phyloP scores from a whole-genome alignment of 2,888 invertebrate species.

The Pristionchus mayeri region DNA sequence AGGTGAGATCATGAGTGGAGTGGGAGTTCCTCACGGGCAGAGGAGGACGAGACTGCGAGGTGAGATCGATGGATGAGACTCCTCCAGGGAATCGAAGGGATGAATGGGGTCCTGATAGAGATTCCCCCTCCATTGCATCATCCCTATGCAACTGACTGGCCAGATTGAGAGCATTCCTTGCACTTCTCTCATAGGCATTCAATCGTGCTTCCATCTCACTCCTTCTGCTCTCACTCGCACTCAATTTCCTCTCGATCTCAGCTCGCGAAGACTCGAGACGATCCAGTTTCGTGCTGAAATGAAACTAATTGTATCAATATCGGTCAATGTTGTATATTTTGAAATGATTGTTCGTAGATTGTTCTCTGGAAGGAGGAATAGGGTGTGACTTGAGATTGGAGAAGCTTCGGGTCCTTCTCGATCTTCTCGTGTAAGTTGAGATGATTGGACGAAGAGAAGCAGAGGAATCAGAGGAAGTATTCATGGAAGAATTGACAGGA shows the following conservation, averaged over 20 bases:
- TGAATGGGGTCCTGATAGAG: constrained; percentile 8
- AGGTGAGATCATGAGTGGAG: constrained; percentile 37
- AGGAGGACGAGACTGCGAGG: not conserved
- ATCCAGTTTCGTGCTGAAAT: constrained; percentile 46
- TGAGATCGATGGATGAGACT: constrained; percentile 13
- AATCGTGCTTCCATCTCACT: constrained; percentile 37
- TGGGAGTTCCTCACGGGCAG: constrained; percentile 23
- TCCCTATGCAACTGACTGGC: not conserved
- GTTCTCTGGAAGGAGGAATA: not conserved
- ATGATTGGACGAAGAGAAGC: constrained; percentile 3
- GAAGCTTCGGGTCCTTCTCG: not conserved
- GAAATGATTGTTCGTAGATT: not conserved
- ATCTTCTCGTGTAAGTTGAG: not conserved
- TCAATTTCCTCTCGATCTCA: constrained; percentile 37
- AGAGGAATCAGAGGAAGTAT: constrained; percentile 13
- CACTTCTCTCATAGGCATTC: constrained; percentile 44
- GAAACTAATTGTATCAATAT: not conserved
- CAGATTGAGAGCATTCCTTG: constrained; percentile 47
- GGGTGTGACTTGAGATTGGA: not conserved
- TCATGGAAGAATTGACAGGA: not conserved
- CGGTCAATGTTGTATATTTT: not conserved
- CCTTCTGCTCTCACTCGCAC: constrained; percentile 22
- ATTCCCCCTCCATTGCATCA: not conserved
- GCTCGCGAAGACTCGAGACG: constrained; percentile 34
- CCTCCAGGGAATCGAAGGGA: constrained; percentile 25